Percentiles rank a stretch among this genome's conserved stretches.
These are phyloP conservation scores for Spea bombifrons DNA, from an alignment of 2,113 vertebrate species.

Conservation along the genomic window DNA sequence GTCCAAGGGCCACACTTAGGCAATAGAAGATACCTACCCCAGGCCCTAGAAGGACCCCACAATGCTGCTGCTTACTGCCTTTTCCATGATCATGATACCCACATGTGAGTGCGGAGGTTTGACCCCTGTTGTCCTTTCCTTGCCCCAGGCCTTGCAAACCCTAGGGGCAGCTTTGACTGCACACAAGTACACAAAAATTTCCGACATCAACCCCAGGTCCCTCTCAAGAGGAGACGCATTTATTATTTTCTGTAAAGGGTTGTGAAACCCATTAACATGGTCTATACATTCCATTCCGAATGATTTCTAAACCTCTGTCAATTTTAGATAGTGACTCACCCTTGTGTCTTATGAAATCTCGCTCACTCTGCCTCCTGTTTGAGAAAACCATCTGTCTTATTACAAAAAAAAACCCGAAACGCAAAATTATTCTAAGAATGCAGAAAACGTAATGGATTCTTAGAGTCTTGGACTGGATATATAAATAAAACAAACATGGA, in stretches of 20 bases:
- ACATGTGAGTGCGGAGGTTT: too few species aligned
- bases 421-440: slow-evolving; percentile 37
- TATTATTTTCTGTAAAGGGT: not conserved
- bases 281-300: slow-evolving; percentile 15
- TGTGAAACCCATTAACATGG: slow-evolving; percentile 2
- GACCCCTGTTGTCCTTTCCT: too few species aligned
- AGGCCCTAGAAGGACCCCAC: too few species aligned
- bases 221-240: too few species aligned
- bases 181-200: too few species aligned
- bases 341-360: not conserved
- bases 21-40: too few species aligned
- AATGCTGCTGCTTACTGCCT: too few species aligned
- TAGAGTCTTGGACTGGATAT: not conserved
- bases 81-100: too few species aligned
- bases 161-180: too few species aligned
- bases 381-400: not conserved
- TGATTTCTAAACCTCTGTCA: slow-evolving; percentile 27
- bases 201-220: too few species aligned
- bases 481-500: not conserved
- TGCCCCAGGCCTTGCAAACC: too few species aligned
- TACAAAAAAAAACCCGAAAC: slow-evolving; percentile 1
- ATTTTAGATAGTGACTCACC: slow-evolving; percentile 17
- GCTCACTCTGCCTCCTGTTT: not conserved
- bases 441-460: slow-evolving; percentile 13
- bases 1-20: too few species aligned